Base-by-base conservation (phyloP, 2,888 invertebrate species). In the Sinodicranocentrus sp. region DNA sequence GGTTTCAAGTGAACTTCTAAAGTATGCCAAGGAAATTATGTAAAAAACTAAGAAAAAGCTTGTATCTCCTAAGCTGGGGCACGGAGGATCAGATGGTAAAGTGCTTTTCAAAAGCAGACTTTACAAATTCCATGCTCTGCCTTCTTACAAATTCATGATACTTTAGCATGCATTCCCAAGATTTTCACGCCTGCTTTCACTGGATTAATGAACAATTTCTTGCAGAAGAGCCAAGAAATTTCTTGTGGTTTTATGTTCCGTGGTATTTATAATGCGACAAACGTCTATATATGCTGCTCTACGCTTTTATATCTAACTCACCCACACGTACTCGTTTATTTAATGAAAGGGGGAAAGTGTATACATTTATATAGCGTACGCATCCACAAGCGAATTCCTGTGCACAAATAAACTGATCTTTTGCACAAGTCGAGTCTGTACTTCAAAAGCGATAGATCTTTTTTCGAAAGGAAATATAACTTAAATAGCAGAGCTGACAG, bases 141-240 rank as follows among this genome's bases (percentile, higher is more conserved):
- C 59, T n/a, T 25, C 61, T 71, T 63, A 44, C 33, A 54, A 44
- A 63, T 63, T 76, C 65, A 67, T 71, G 71, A 54, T 78, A 57
- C 52, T 43, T 76, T 54, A 39, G 39, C n/a, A 8, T 43, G 17
- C 57, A 54, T 77, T 57, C 59, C 23, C 44, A 63, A 59, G 61
- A 78, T 80, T 80, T 80, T 72, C 79, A 80, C 54, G 79, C 72
- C 65, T 72, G 79, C 72, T 80, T 80, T 72, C 79, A 72, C 72
- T 63, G 63, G 79, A 80, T 80, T 80, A 80, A 80, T 61, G 79
- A 72, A 65, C 54, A 78, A 76, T 76, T 54, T 54, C 63, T 76
- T 67, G 76, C 65, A 44, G 13, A 57, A 21, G 77, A 77, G 77
- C 77, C 77, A 77, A 77, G 77, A 77, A 61, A 68, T 68, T 68